These are phyloP conservation scores for Dichetophora obliterata DNA, from an alignment of 2,888 invertebrate species.

Conservation along the genomic window DNA sequence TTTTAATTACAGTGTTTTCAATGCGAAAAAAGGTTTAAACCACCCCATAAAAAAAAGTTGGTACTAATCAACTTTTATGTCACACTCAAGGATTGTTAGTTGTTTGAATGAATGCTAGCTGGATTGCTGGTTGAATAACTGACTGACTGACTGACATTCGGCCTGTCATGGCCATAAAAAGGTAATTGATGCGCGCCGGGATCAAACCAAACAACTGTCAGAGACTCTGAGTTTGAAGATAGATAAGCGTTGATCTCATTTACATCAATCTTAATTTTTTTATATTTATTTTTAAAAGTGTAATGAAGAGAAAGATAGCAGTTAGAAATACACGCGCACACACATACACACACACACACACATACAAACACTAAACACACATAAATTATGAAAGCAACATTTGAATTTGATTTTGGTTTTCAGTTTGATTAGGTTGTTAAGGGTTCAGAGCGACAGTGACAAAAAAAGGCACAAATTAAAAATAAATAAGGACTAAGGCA, in stretches of 20 bases:
- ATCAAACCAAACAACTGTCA: slow-evolving; percentile 2
- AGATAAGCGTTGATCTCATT: slow-evolving; percentile 18
- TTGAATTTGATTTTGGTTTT: not conserved
- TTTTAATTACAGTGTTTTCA: not conserved
- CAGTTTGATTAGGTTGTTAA: not conserved
- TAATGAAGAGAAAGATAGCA: not conserved
- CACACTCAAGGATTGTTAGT: not conserved
- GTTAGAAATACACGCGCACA: not conserved
- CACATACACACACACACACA: not conserved
- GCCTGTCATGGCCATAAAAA: slow-evolving; percentile 10
- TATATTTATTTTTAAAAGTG: not conserved
- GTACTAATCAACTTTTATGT: slow-evolving; percentile 14
- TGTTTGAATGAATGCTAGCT: not conserved
- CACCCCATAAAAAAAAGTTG: slow-evolving; percentile 21
- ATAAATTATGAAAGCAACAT: not conserved
- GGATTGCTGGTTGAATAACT: not conserved
- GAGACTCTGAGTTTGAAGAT: not conserved
- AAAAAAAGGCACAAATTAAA: no score
- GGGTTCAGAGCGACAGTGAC: not conserved
- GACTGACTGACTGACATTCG: not conserved
- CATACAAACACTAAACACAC: no score
- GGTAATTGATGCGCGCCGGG: slow-evolving; percentile 9
- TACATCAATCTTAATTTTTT: slow-evolving; percentile 27
- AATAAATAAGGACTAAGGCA: no score
- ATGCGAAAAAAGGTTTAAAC: slow-evolving; percentile 22